Evolutionary conservation across 64 coral and sea anemone species (phyloP), one percentile per base, ranked within the genome.

Genomic region (Montipora foliosa): DNA sequence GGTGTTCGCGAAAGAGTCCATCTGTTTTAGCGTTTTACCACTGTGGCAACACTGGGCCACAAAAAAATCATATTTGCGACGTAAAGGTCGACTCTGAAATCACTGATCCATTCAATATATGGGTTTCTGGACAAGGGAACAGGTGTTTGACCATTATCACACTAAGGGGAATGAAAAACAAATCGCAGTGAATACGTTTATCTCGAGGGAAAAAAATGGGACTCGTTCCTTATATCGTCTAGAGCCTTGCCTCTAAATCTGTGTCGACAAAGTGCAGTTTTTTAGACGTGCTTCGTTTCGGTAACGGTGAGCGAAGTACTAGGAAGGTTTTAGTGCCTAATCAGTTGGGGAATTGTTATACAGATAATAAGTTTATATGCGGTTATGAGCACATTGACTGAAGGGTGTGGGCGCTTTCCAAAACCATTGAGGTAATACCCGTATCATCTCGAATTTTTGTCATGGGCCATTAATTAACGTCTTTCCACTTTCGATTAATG

Each of bases 91-190:
- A 37, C 37, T 85, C 44, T 53, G 29, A 10, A 20, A 17, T 3
- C 82, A 85, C 4, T 85, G 82, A 85, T 49, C 82, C 82, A 37
- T 85, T 85, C 11, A 45, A 85, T 6, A 50, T 3, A 22, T 12
- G 49, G 37, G 70, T 70, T 85, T 85, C n/a, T 67, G 60, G 67
- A 85, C 17, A 71, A 49, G 17, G 19, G 19, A 85, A 46, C 82
- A 85, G 82, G 82, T 85, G 46, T 62, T 69, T 69, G 17, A 19
- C 66, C 11, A 66, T 66, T 81, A 4, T 37, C 16, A 20, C 57
- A 10, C 21, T 14, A 3, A 61, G 79, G 44, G 9, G 24, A 24
- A 11, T 82, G 55, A 52, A 44, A 12, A 17, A 15, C 13, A 67
- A 83, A 46, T 67, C 45, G 19, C 12, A n/a, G 4, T 59, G 16